These are phyloP conservation scores for Balaeniceps rex DNA, from an alignment of 2,113 vertebrate genomes.

Conservation along the genomic window DNA sequence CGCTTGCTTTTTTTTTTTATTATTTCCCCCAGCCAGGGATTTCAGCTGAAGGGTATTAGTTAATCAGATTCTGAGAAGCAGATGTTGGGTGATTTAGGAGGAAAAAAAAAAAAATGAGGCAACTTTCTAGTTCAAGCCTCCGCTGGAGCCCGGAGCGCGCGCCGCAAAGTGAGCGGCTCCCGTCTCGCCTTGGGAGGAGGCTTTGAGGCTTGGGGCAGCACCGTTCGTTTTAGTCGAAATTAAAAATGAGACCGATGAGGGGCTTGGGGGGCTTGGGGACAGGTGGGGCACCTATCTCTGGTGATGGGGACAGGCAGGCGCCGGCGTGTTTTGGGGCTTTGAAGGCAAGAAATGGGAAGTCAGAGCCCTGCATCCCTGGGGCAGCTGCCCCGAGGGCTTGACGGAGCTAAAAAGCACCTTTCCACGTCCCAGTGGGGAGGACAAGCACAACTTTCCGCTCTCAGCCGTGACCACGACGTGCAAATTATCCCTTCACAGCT, in stretches of 20 bases:
- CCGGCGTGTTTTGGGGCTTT: fast-evolving
- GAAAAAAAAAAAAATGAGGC: not conserved
- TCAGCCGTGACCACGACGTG: fast-evolving
- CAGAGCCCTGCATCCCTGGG: too few species aligned
- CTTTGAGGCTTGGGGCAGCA: not conserved
- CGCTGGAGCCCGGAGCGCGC: fast-evolving
- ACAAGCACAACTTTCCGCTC: not conserved
- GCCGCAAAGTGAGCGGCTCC: not conserved
- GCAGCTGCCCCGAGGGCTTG: not conserved
- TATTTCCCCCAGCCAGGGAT: conserved; percentile 34
- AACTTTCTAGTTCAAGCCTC: conserved; percentile 36
- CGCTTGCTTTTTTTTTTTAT: not conserved
- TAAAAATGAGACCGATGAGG: not conserved
- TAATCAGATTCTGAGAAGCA: conserved; percentile 70
- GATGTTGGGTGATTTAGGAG: conserved; percentile 67
- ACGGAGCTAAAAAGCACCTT: not conserved
- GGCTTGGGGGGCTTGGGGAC: not conserved
- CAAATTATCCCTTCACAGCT: not conserved
- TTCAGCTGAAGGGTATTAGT: conserved; percentile 62
- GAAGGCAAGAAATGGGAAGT: not conserved
- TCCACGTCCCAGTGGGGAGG: fast-evolving
- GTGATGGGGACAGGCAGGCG: not conserved
- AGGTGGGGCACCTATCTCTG: not conserved
- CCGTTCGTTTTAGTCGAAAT: not conserved
- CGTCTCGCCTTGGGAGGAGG: not conserved